Base-by-base conservation (phyloP, 2,113 vertebrate species). In the Oncorhynchus nerka region DNA sequence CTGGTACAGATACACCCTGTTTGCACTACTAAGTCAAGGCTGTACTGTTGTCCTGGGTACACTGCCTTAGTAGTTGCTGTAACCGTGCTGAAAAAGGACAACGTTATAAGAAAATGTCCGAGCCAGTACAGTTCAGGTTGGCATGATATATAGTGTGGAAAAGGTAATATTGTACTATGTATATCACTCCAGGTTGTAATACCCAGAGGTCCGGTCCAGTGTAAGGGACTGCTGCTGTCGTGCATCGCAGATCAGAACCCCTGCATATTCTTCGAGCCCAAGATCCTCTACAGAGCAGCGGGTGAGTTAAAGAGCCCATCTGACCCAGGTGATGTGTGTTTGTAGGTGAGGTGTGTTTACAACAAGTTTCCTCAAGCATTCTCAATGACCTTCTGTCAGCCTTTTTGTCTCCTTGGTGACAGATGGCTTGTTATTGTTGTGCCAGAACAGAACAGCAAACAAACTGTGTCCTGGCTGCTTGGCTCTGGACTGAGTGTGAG, bases 241-340 rank as follows among this genome's bases (percentile, higher is more conserved):
- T 99, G 97, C 91, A 98, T 99, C 77, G 94, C 95, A 70, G 98
- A 99, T 88, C 86, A 94, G 87, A 98, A 99, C 86, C 98, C 98
- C 68, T 99, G 98, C 83, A 98, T 99, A 91, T 99, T 99, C 93
- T 99, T 99, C 90, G 98, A 99, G 89, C 98, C 98, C 86, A 99
- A 99, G 94, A 97, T 99, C 92, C 94, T 99, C 79, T 99, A 99
- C 88, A 95, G 98, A 93, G 96, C 97, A 91, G 97, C 98, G 95
- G 98, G 98, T 99, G 93, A 95, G 90, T 34, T 5, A 16, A 8
- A 75, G 28, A 67, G 49, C 49, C 4, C 15, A 28, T 68, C 13
- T 24, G 49, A 61, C 7, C 19, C 49, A 64, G 15, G 45, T 59
- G 62, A 24, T n/a, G 51, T 20, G 69, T 71, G 68, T 48, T 9